Percentiles rank a stretch among this genome's conserved stretches.
Evolutionary conservation across 2,888 invertebrate species (phyloP).

Genomic region (Tetheella fluctuosa): DNA sequence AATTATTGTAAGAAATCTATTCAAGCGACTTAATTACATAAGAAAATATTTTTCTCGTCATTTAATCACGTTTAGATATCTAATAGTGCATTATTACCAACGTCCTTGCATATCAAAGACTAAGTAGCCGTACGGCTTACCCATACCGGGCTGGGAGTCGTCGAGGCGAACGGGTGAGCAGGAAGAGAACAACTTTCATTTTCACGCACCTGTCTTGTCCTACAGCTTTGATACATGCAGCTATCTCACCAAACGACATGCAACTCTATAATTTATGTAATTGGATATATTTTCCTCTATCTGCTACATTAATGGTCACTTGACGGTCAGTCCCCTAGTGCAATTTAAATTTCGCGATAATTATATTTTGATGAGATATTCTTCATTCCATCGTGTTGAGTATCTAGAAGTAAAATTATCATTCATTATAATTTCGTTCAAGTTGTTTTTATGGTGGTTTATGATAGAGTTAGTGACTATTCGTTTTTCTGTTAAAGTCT

Average conservation of each 20-base stretch:
- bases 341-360: constrained; percentile 31
- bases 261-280: constrained; percentile 34
- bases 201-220: constrained; percentile 81
- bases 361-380: constrained; percentile 29
- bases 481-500: neutral
- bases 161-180: constrained; percentile 77
- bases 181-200: constrained; percentile 84
- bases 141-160: constrained; percentile 47
- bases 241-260: constrained; percentile 42
- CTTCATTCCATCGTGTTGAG: constrained; percentile 7
- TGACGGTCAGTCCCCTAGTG: constrained; percentile 34
- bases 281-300: constrained; percentile 11
- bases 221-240: constrained; percentile 61
- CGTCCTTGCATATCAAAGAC: constrained; percentile 51
- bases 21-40: neutral
- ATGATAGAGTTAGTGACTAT: neutral
- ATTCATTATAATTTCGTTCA: constrained; percentile 8
- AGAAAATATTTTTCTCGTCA: neutral
- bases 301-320: constrained; percentile 11
- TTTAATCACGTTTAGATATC: constrained; percentile 25
- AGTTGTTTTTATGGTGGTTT: constrained; percentile 4
- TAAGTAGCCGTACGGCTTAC: constrained; percentile 50
- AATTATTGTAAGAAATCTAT: neutral
- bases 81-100: constrained; percentile 32
- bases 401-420: constrained; percentile 6